A percentile compares a stretch with the other conserved stretches of the same genome.
Evolutionary conservation across 2,888 invertebrate genomes (phyloP).

Genomic region (Xestoiulus laeticollis): DNA sequence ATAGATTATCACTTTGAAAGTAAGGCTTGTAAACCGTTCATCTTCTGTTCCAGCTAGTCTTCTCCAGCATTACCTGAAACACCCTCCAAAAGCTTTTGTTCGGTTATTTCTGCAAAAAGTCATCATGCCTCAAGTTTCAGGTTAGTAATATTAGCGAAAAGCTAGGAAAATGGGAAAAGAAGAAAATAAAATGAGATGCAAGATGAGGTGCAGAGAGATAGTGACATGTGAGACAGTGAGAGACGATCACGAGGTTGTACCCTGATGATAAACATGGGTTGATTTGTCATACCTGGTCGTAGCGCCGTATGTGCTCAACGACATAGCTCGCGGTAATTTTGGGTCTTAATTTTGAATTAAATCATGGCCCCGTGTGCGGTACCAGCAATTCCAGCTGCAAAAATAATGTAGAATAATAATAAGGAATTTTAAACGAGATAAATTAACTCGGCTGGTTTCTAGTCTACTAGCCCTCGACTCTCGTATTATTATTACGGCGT

Average conservation of each 20-base stretch:
- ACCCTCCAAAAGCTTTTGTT: neutral
- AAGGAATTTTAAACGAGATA: neutral
- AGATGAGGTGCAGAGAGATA: neutral
- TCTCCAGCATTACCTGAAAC: neutral
- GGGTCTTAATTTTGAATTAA: slow-evolving; percentile 3
- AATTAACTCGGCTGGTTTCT: neutral
- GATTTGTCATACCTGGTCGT: slow-evolving; percentile 49
- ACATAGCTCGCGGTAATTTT: slow-evolving; percentile 44
- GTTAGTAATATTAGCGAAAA: neutral
- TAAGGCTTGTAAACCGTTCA: neutral
- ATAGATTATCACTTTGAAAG: too few relatives aligned
- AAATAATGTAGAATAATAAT: neutral
- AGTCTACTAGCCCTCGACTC: neutral
- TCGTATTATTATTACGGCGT: neutral
- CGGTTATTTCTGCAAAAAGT: neutral
- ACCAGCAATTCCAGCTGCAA: neutral
- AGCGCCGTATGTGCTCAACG: slow-evolving; percentile 51
- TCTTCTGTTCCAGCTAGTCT: neutral
- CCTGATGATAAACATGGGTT: neutral
- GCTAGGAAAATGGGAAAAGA: neutral
- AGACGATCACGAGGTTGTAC: neutral
- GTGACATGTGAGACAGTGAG: neutral
- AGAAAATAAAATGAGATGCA: too few relatives aligned
- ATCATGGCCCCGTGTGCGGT: neutral
- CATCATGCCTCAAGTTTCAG: neutral